Conservation (phyloP, 1,140 invertebrate species). For the Meloidogyne floridensis region DNA sequence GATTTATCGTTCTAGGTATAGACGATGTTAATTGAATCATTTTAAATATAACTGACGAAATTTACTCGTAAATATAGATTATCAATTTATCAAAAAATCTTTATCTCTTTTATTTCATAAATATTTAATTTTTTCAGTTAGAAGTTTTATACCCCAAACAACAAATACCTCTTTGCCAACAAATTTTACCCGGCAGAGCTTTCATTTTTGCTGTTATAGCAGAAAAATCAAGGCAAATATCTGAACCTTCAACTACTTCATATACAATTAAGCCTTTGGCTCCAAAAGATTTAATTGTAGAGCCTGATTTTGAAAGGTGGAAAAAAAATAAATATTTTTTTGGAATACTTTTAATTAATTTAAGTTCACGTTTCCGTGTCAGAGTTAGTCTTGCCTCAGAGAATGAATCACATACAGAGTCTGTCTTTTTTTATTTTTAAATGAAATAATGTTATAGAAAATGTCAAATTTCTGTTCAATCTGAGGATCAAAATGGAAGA, state of each 20-base stretch:
- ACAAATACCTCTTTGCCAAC: slow-evolving; percentile 42
- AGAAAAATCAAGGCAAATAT: slow-evolving; percentile 54
- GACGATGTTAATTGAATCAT: too few species aligned
- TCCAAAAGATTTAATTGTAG: slow-evolving; percentile 49
- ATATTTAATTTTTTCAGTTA: slow-evolving; percentile 33
- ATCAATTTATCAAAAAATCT: too few species aligned
- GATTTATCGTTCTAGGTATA: not conserved
- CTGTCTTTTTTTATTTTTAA: slow-evolving; percentile 27
- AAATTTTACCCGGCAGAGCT: slow-evolving; percentile 34
- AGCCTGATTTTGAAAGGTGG: slow-evolving; percentile 54
- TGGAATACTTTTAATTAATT: not conserved
- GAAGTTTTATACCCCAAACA: slow-evolving; percentile 42
- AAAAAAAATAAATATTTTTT: not conserved
- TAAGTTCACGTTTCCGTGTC: slow-evolving; percentile 38
- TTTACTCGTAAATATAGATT: too few species aligned
- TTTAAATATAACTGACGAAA: too few species aligned
- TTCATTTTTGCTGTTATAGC: slow-evolving; percentile 59
- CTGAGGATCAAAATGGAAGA: slow-evolving; percentile 15
- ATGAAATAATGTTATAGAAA: slow-evolving; percentile 3
- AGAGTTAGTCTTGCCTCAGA: slow-evolving; percentile 36
- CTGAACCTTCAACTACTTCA: slow-evolving; percentile 53
- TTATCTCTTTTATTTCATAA: too few species aligned
- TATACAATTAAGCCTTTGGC: slow-evolving; percentile 57
- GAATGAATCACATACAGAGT: slow-evolving; percentile 45
- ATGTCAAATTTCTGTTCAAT: slow-evolving; percentile 29